Percentiles rank a stretch among this genome's conserved stretches.
These are phyloP conservation scores for Xestoiulus laeticollis DNA, from an alignment of 2,888 invertebrate genomes.

Conservation along the genomic window DNA sequence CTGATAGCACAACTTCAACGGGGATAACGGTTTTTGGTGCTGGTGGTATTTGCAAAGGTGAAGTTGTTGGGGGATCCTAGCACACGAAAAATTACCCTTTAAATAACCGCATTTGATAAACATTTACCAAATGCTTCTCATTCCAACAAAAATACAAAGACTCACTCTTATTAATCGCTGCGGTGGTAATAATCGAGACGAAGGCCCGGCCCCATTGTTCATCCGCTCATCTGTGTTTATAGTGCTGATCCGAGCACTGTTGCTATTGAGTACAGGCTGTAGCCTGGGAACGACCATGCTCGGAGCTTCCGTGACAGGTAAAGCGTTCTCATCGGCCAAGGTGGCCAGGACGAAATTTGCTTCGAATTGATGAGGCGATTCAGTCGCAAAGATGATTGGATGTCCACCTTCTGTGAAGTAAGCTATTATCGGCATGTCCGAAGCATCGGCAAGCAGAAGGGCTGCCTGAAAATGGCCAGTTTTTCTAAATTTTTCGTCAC, in stretches of 20 bases:
- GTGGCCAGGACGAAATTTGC: conserved; percentile 84
- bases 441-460: conserved; percentile 79
- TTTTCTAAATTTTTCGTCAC: not conserved
- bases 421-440: conserved; percentile 74
- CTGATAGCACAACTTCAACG: not conserved
- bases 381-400: conserved; percentile 79
- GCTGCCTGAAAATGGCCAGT: conserved; percentile 66
- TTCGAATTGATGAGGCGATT: conserved; percentile 78
- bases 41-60: not conserved
- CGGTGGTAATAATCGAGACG: not conserved
- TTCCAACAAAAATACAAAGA: not conserved
- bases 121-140: not conserved
- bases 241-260: not conserved
- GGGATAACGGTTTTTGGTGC: not conserved
- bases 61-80: not conserved
- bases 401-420: conserved; percentile 82
- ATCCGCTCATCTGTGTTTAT: not conserved
- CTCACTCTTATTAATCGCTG: not conserved
- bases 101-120: too few relatives aligned
- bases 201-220: not conserved
- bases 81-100: not conserved
- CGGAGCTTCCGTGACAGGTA: not conserved
- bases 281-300: not conserved
- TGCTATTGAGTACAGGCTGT: not conserved
- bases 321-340: conserved; percentile 68